Evolutionary conservation across 1,140 invertebrate species (phyloP).

Genomic region (Pissodes strobi): DNA sequence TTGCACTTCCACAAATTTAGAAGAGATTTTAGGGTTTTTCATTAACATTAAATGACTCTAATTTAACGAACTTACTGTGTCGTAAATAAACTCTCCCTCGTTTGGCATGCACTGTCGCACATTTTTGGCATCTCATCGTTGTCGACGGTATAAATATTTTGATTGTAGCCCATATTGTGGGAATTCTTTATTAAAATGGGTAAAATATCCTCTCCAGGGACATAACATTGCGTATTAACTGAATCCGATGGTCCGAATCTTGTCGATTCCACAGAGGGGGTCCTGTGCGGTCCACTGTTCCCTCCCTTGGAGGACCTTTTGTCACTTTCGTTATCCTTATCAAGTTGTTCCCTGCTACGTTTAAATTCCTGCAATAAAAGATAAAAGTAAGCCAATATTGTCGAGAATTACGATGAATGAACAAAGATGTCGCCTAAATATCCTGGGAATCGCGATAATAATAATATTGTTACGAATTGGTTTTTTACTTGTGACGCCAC

Average conservation of each 20-base stretch:
- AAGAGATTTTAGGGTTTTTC: no score
- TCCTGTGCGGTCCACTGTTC: constrained; percentile 44
- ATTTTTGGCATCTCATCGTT: constrained; percentile 65
- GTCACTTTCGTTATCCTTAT: constrained; percentile 73
- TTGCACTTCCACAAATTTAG: no score
- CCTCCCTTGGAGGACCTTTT: constrained; percentile 47
- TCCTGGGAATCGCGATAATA: no score
- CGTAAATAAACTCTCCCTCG: constrained; percentile 75
- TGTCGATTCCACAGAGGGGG: constrained; percentile 47
- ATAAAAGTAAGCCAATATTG: no score
- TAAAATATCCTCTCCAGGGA: constrained; percentile 58
- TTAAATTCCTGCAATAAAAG: constrained; percentile 72
- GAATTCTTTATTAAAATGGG: constrained; percentile 56
- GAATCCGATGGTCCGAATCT: constrained; percentile 45
- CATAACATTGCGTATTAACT: constrained; percentile 56
- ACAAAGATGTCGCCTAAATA: no score
- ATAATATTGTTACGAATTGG: no score
- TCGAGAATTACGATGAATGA: no score
- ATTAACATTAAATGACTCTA: no score
- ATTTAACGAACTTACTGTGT: constrained; percentile 38
- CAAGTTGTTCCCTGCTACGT: constrained; percentile 61
- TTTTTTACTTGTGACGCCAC: no score
- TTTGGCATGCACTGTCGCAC: constrained; percentile 78
- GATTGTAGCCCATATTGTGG: constrained; percentile 49
- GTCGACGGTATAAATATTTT: constrained; percentile 50